These are phyloP conservation scores for Menura novaehollandiae DNA, from an alignment of 2,113 vertebrate species.

Conservation along the genomic window DNA sequence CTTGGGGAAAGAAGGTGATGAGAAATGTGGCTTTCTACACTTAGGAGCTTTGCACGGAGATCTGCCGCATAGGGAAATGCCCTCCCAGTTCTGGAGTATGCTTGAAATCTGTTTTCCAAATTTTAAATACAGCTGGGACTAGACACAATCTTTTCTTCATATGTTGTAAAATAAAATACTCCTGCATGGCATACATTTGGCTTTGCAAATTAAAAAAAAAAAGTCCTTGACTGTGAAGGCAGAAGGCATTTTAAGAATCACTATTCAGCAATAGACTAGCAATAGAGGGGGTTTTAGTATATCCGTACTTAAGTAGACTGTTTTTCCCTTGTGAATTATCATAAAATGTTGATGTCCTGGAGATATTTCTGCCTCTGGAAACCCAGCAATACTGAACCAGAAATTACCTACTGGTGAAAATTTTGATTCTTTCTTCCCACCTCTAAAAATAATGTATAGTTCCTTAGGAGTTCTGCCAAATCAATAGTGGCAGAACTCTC, in stretches of 20 bases:
- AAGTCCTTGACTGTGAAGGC: background rate
- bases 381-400: background rate
- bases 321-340: background rate
- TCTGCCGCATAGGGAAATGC: background rate
- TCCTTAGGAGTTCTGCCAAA: background rate
- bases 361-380: background rate
- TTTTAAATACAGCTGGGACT: background rate
- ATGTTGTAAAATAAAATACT: background rate
- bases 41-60: background rate
- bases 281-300: background rate
- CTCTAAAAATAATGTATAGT: background rate
- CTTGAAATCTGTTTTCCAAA: background rate
- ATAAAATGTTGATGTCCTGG: background rate
- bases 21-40: background rate
- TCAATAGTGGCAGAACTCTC: background rate
- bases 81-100: background rate
- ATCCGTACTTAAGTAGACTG: background rate
- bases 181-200: background rate
- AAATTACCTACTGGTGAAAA: background rate
- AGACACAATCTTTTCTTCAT: background rate
- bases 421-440: background rate
- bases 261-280: background rate
- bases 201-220: background rate
- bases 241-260: background rate
- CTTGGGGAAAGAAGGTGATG: background rate